Percentiles rank a stretch among this genome's conserved stretches.
Conservation (phyloP, 2,888 invertebrate genomes). For the Sesia apiformis region DNA sequence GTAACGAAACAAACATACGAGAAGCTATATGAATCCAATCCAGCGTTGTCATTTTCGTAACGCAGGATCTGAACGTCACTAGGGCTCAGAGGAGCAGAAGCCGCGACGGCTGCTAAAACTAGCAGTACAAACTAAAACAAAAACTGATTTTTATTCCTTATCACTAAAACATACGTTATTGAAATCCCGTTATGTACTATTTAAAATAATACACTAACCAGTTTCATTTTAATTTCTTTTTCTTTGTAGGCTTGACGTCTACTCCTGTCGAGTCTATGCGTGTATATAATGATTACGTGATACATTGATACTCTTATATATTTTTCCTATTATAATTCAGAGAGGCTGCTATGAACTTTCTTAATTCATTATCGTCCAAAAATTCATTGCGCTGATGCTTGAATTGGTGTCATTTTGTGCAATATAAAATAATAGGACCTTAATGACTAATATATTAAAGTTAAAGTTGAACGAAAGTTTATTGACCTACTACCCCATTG, state of each 20-base stretch:
- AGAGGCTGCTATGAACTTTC: constrained; percentile 37
- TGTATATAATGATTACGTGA: constrained; percentile 57
- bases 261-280: constrained; percentile 41
- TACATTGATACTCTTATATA: constrained; percentile 62
- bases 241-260: constrained; percentile 30
- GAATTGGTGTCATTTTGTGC: neutral
- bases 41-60: constrained; percentile 77
- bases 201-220: constrained; percentile 38
- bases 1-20: constrained; percentile 44
- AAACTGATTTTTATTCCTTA: constrained; percentile 2
- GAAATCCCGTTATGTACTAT: neutral
- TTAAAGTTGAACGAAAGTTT: too few relatives aligned
- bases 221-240: constrained; percentile 50
- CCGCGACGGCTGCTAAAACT: constrained; percentile 36
- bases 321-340: constrained; percentile 60
- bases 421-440: neutral
- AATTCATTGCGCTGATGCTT: neutral
- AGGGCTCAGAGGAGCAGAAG: constrained; percentile 45
- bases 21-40: constrained; percentile 73
- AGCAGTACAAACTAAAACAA: constrained; percentile 56
- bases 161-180: neutral
- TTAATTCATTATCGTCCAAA: constrained; percentile 32
- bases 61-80: constrained; percentile 76
- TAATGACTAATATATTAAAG: neutral
- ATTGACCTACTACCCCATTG: neutral